Base-by-base conservation (phyloP, 2,888 invertebrate genomes). In the Meghimatium bilineatum region DNA sequence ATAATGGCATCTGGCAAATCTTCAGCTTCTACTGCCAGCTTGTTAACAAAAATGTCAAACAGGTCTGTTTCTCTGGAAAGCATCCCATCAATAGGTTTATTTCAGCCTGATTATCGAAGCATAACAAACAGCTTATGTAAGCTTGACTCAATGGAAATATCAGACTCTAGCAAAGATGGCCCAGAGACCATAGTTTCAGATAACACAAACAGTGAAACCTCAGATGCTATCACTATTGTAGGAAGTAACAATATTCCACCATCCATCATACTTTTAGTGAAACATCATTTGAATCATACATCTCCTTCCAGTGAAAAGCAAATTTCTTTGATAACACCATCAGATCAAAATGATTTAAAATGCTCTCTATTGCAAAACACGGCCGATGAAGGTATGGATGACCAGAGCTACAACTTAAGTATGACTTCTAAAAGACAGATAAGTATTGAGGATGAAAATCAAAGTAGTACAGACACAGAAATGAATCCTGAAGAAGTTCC, bases 51-150 rank as follows among this genome's bases (percentile, higher is more conserved):
- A 34, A 71, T 84, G 29, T 84, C 84, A 56, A 77, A 84, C 20
- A 80, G 76, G 56, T 67, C 75, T 20, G 80, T 84, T 49, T 80
- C 80, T 17, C 75, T 84, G 14, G 80, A 80, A 63, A 84, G 84
- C 60, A 84, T 84, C 71, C 84, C 84, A 71, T 72, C 84, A 63
- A 26, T 76, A 63, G 44, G 56, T 20, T 76, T 84, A 52, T 80
- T 84, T 34, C 76, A 76, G 69, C 77, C 63, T 49, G 60, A 83
- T 32, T 32, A 34, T 56, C 44, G 32, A 20, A 66, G 52, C 29
- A 1, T 36, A n/a, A 8, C 36, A 0, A 38, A n/a, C 32, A 60
- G 38, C 38, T 26, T 71, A 10, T 36, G 14, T 32, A 63, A 72
- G 36, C 29, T 63, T 32, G 82, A 72, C 36, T 32, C 60, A 38